Base-by-base conservation (phyloP, 2,113 vertebrate genomes). In the Anhinga rufa region DNA sequence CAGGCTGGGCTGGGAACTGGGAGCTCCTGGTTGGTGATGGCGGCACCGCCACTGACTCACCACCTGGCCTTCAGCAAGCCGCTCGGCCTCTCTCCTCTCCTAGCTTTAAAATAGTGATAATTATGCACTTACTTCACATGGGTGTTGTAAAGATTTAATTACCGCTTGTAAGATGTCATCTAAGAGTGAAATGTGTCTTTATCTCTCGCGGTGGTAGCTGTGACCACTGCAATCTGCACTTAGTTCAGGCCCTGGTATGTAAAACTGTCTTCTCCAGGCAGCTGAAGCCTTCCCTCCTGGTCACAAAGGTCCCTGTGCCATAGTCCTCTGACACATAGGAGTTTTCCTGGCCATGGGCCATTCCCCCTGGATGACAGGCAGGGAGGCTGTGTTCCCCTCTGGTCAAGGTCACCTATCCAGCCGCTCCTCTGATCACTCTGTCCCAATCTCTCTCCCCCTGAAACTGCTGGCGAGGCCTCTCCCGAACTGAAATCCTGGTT, bases 121-220 rank as follows among this genome's bases (percentile, higher is more conserved):
- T 83, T 46, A 26, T 3, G 4, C 84, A 64, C 68, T 92, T 96
- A 64, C 90, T 88, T 95, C 93, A 93, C 68, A 75, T 32, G 46
- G 76, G 82, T 88, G 66, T 80, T 54, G 83, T 91, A 95, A 95
- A 96, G 79, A 28, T 62, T 87, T 87, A 94, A 97, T 95, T 91
- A 76, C 66, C 1, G 0, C 58, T 86, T 88, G 58, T 89, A 93
- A 96, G 91, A 92, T 88, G 44, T 57, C 95, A 91, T 91, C 88
- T 64, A 74, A 68, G 72, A 81, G 80, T 68, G 60, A 95, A 94
- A 90, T 1, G 6, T 77, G 58, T 84, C 72, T 95, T 85, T 74
- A 92, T 92, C 75, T 95, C 74, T 80, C 12, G 8, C 8, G 16
- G 77, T 42, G n/a, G 66, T 76, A 38, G 66, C 34, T 80, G 36